A percentile compares a stretch with the other conserved stretches of the same genome.
Evolutionary conservation across 2,113 vertebrate species (phyloP).

Genomic region (Gallinago jamesoni): DNA sequence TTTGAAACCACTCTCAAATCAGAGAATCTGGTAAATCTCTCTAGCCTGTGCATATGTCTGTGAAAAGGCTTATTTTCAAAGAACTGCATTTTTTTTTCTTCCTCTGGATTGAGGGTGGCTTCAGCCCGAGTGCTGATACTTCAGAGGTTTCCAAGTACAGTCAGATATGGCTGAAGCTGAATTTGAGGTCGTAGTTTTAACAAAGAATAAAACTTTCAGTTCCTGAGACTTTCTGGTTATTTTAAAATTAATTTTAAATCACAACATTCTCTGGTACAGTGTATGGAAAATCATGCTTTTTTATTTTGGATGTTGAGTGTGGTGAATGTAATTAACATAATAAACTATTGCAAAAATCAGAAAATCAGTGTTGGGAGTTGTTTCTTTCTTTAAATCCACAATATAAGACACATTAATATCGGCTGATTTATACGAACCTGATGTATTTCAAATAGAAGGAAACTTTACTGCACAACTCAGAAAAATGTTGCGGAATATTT

Average conservation of each 20-base stretch:
- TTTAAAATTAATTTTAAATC: constrained; percentile 22
- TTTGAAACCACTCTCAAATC: constrained; percentile 38
- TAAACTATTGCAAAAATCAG: background rate
- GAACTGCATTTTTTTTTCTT: background rate
- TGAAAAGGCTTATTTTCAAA: constrained; percentile 33
- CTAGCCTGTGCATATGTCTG: background rate
- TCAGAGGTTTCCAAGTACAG: constrained; percentile 1
- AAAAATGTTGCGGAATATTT: background rate
- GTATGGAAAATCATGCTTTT: background rate
- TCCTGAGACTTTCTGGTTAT: background rate
- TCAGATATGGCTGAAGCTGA: background rate
- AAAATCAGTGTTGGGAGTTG: background rate
- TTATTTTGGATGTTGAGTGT: background rate
- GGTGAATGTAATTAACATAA: background rate
- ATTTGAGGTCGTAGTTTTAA: background rate
- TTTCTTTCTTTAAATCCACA: background rate
- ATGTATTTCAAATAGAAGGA: background rate
- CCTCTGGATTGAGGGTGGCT: background rate
- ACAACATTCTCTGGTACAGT: background rate
- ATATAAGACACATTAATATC: background rate
- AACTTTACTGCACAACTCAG: background rate
- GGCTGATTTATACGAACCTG: background rate
- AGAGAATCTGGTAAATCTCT: constrained; percentile 22
- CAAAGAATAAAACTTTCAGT: background rate
- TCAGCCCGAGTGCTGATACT: background rate